Evolutionary conservation across 2,888 invertebrate species (phyloP).

Genomic region (Drosophila picticornis): DNA sequence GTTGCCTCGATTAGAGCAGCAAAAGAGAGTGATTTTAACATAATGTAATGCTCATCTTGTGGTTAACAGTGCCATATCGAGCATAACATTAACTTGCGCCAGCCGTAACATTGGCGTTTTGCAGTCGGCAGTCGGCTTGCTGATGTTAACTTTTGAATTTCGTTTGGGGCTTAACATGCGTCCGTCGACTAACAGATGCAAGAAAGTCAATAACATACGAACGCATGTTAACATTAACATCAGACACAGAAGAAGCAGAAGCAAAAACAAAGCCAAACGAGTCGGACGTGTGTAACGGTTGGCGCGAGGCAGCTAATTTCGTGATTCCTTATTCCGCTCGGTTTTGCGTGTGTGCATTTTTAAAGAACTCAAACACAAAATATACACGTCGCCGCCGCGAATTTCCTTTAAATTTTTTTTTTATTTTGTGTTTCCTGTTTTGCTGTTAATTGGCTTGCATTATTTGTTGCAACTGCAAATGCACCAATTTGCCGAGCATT

Average conservation of each 20-base stretch:
- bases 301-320: constrained; percentile 35
- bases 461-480: constrained; percentile 16
- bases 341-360: constrained; percentile 37
- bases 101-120: constrained; percentile 6
- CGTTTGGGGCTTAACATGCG: constrained; percentile 25
- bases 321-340: constrained; percentile 50
- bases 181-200: constrained; percentile 23
- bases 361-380: constrained; percentile 33
- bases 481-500: constrained; percentile 18
- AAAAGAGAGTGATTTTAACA: constrained; percentile 29
- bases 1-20: constrained; percentile 6
- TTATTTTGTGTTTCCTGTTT: not conserved
- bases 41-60: constrained; percentile 18
- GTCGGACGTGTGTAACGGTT: constrained; percentile 52
- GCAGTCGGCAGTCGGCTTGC: constrained; percentile 4
- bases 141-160: constrained; percentile 18
- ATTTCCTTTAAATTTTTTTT: constrained; percentile 1
- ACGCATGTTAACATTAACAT: constrained; percentile 29
- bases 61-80: constrained; percentile 41
- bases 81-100: constrained; percentile 39
- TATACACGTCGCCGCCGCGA: constrained; percentile 32
- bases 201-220: constrained; percentile 29
- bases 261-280: constrained; percentile 58
- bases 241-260: constrained; percentile 44
- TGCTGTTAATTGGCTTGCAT: not conserved